A percentile compares a stretch with the other conserved stretches of the same genome.
These are phyloP conservation scores for Platichthys stellatus DNA, from an alignment of 2,113 vertebrate genomes.

Conservation along the genomic window DNA sequence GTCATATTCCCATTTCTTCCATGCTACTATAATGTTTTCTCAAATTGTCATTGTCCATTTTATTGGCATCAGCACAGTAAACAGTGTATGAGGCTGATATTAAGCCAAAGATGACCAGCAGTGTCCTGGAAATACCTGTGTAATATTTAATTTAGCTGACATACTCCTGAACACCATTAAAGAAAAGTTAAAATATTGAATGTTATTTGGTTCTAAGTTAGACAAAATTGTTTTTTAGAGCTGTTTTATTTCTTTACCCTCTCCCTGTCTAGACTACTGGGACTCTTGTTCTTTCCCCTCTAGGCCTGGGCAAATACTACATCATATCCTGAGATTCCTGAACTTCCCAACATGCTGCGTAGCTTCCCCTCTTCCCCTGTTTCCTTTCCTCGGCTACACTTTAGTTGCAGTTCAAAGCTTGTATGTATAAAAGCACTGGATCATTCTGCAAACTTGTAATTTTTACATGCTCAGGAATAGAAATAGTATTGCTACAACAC, in stretches of 20 bases:
- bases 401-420: conserved; percentile 12
- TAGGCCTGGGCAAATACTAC: conserved; percentile 41
- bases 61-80: neutral
- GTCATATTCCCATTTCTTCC: conserved; percentile 31
- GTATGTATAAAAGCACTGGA: conserved; percentile 10
- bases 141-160: neutral
- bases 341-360: conserved; percentile 49
- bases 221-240: neutral
- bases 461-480: neutral
- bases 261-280: conserved; percentile 30
- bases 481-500: neutral
- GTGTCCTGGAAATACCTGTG: neutral
- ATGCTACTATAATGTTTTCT: neutral
- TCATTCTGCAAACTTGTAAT: conserved; percentile 4
- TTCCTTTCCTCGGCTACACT: conserved; percentile 5
- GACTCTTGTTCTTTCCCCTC: conserved; percentile 33
- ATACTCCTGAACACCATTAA: neutral
- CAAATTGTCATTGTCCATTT: neutral
- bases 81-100: neutral
- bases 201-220: conserved; percentile 9
- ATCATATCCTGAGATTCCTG: conserved; percentile 67
- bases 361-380: conserved; percentile 20
- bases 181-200: conserved; percentile 3
- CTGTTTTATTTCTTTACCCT: neutral
- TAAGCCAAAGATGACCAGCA: neutral